Conservation (phyloP, 2,888 invertebrate species). For the Caenorhabditis japonica region DNA sequence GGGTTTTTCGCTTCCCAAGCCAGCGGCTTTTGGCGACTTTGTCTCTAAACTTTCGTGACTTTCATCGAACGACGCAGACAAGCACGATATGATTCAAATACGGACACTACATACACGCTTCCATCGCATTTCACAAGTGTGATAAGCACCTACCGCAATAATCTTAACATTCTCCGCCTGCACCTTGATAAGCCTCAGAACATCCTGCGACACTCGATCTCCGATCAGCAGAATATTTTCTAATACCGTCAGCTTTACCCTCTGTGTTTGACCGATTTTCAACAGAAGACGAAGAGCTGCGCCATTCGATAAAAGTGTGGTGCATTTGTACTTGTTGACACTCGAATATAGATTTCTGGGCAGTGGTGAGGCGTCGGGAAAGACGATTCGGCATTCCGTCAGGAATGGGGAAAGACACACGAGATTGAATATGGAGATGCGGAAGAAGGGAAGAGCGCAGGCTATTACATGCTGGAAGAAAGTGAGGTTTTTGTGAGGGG, state of each 20-base stretch:
- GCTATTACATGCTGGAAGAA: constrained; percentile 66
- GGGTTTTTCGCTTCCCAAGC: no score
- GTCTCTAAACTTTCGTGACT: no score
- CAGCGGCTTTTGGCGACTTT: no score
- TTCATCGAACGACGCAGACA: no score
- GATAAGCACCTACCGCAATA: constrained; percentile 63
- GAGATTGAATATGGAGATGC: constrained; percentile 73
- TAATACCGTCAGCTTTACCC: constrained; percentile 66
- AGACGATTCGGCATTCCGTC: constrained; percentile 67
- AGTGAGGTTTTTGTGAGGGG: neutral
- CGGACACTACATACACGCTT: no score
- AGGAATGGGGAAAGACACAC: constrained; percentile 73
- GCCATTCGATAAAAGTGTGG: constrained; percentile 70
- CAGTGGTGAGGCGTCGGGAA: constrained; percentile 75
- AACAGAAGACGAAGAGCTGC: constrained; percentile 72
- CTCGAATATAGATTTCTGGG: constrained; percentile 70
- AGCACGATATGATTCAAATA: no score
- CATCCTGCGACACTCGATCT: constrained; percentile 70
- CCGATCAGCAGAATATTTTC: constrained; percentile 72
- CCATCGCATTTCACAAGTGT: no score
- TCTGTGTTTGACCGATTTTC: constrained; percentile 66
- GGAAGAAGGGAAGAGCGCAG: constrained; percentile 75
- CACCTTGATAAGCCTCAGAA: constrained; percentile 66
- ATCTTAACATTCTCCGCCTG: constrained; percentile 71
- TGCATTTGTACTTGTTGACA: constrained; percentile 70